phyloP scores from a whole-genome alignment of 2,113 vertebrate species.

The Chaetodon auriga region DNA sequence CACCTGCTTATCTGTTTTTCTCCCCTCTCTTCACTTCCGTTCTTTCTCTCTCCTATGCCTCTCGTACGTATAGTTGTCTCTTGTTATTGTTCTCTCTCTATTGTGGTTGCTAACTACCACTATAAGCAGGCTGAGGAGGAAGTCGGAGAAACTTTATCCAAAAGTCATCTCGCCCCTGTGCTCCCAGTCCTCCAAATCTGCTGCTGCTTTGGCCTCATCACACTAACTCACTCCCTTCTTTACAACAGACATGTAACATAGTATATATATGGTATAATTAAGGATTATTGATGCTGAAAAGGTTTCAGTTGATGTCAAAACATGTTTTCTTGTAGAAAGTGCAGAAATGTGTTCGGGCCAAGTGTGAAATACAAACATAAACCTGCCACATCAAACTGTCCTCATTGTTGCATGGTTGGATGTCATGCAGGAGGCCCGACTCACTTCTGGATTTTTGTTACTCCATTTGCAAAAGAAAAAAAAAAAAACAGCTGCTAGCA shows the following conservation, averaged over 20 bases:
- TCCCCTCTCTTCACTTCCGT: background rate
- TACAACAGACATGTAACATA: background rate
- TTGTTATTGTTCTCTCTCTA: background rate
- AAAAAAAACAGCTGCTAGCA: background rate
- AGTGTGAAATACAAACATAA: slow-evolving; percentile 42
- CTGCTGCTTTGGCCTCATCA: slow-evolving; percentile 18
- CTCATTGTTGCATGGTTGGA: slow-evolving; percentile 40
- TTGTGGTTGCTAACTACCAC: slow-evolving; percentile 15
- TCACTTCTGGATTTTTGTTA: slow-evolving; percentile 9
- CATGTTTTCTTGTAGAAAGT: slow-evolving; percentile 43
- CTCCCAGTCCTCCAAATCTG: slow-evolving; percentile 21
- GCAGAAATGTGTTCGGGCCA: background rate
- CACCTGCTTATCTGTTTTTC: background rate
- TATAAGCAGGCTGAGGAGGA: slow-evolving; percentile 42
- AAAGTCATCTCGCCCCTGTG: slow-evolving; percentile 42
- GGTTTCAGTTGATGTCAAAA: slow-evolving; percentile 10
- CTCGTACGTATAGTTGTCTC: background rate
- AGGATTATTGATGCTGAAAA: slow-evolving; percentile 19
- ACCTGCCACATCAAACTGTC: slow-evolving; percentile 65
- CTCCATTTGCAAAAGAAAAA: slow-evolving; percentile 5
- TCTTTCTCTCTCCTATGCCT: background rate
- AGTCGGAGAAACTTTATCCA: slow-evolving; percentile 35
- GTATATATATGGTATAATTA: slow-evolving; percentile 11
- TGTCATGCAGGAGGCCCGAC: slow-evolving; percentile 39
- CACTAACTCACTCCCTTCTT: slow-evolving; percentile 4